Evolutionary conservation across 1,140 invertebrate genomes (phyloP).

Genomic region (Antheraea mylitta): DNA sequence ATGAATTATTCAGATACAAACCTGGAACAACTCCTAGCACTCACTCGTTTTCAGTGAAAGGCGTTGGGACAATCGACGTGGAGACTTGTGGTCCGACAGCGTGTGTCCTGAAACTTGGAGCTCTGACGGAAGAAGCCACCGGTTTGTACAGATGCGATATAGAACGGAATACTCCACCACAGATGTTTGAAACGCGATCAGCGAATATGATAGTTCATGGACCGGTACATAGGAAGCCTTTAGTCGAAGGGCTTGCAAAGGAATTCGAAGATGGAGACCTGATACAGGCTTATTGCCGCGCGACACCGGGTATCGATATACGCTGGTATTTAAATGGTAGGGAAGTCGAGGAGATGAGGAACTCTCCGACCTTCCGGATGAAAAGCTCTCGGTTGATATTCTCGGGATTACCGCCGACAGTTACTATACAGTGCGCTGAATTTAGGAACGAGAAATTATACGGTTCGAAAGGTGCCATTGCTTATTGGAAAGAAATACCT

Average conservation of each 20-base stretch:
- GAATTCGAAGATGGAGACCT: constrained; percentile 58
- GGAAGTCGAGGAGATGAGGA: constrained; percentile 48
- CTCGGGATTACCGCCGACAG: constrained; percentile 50
- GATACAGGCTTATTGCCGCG: constrained; percentile 62
- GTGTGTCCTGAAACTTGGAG: constrained; percentile 53
- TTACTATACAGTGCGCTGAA: constrained; percentile 67
- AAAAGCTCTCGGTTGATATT: constrained; percentile 50
- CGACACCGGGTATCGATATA: constrained; percentile 51
- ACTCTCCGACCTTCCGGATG: constrained; percentile 41
- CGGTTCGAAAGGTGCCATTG: constrained; percentile 54
- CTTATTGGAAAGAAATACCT: constrained; percentile 44
- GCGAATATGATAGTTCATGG: constrained; percentile 59
- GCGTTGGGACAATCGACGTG: constrained; percentile 58
- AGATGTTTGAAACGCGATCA: constrained; percentile 56
- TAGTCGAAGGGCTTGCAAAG: constrained; percentile 56
- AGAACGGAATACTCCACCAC: constrained; percentile 56
- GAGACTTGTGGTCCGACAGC: constrained; percentile 55
- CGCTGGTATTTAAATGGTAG: constrained; percentile 66
- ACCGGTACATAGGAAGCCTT: constrained; percentile 46
- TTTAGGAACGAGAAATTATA: constrained; percentile 51
- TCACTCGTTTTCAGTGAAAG: constrained; percentile 57
- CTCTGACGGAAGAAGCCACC: constrained; percentile 59
- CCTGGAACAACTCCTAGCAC: constrained; percentile 60
- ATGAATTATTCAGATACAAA: constrained; percentile 68
- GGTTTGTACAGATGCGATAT: constrained; percentile 69